Evolutionary conservation across 2,797 vertebrate species (phyloP).

Genomic region (Aselliscus stoliczkanus): DNA sequence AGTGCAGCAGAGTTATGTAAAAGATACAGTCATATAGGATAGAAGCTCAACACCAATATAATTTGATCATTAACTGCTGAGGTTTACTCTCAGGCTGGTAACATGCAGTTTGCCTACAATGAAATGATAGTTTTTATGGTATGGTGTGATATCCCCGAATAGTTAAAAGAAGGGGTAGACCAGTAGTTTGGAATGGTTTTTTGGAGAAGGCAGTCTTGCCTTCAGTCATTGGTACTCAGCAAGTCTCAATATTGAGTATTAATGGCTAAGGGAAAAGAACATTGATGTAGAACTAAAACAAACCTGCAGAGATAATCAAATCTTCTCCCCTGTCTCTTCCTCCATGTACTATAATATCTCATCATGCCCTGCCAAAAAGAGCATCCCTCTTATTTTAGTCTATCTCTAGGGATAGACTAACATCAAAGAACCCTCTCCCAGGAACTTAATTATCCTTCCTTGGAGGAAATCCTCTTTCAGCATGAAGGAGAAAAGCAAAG

Average conservation of each 20-base stretch:
- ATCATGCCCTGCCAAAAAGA: not conserved
- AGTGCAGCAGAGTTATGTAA: not conserved
- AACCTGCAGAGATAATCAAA: not conserved
- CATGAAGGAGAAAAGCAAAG: not conserved
- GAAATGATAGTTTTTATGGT: not conserved
- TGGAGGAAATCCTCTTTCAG: constrained; percentile 21
- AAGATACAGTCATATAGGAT: not conserved
- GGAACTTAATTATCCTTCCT: constrained; percentile 35
- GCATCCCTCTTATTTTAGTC: constrained; percentile 31
- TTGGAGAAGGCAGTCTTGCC: not conserved
- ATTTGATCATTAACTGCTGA: not conserved
- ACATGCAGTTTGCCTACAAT: not conserved
- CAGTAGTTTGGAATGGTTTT: not conserved
- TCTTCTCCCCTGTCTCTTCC: not conserved
- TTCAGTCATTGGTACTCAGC: not conserved
- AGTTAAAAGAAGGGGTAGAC: not conserved
- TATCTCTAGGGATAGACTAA: not conserved
- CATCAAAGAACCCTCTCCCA: not conserved
- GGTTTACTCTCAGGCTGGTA: not conserved
- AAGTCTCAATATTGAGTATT: not conserved
- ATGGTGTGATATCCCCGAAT: not conserved
- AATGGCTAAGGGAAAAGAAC: not conserved
- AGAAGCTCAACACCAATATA: not conserved
- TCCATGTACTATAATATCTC: not conserved
- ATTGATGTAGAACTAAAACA: not conserved